Evolutionary conservation across 2,113 vertebrate species (phyloP).

Genomic region (Solenodon paradoxus): DNA sequence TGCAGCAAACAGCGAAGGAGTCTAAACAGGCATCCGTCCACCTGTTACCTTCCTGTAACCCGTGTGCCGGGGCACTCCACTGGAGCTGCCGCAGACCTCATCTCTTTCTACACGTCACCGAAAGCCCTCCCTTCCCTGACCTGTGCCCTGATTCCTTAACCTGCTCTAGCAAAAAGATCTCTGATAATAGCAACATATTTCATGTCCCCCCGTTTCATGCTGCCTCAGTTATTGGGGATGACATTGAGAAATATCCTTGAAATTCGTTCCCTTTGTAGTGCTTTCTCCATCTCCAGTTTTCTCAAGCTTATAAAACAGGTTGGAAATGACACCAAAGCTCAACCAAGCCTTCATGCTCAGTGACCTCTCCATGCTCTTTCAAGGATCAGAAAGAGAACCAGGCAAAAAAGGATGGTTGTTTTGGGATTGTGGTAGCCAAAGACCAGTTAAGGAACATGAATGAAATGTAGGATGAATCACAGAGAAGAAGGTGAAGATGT

Average conservation of each 20-base stretch:
- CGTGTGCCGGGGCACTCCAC: not conserved
- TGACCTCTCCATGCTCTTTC: constrained; percentile 11
- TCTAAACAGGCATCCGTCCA: not conserved
- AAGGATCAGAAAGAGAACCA: constrained; percentile 59
- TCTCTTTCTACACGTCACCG: not conserved
- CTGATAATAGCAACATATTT: not conserved
- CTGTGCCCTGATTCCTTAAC: not conserved
- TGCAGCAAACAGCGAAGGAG: not conserved
- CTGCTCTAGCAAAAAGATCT: not conserved
- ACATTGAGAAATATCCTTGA: not conserved
- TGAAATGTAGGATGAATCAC: constrained; percentile 39
- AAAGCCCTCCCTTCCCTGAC: not conserved
- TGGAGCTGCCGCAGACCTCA: not conserved
- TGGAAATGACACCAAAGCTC: not conserved
- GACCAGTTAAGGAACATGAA: not conserved
- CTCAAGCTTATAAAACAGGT: not conserved
- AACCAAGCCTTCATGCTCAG: not conserved
- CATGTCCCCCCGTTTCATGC: not conserved
- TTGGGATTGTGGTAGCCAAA: not conserved
- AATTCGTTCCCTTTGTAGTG: not conserved
- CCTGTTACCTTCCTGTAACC: not conserved
- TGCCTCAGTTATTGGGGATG: not conserved
- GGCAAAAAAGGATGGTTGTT: not conserved
- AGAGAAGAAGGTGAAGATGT: constrained; percentile 6
- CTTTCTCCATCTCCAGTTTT: not conserved